Evolutionary conservation across 2,113 vertebrate species (phyloP).

Genomic region (Athene noctua): DNA sequence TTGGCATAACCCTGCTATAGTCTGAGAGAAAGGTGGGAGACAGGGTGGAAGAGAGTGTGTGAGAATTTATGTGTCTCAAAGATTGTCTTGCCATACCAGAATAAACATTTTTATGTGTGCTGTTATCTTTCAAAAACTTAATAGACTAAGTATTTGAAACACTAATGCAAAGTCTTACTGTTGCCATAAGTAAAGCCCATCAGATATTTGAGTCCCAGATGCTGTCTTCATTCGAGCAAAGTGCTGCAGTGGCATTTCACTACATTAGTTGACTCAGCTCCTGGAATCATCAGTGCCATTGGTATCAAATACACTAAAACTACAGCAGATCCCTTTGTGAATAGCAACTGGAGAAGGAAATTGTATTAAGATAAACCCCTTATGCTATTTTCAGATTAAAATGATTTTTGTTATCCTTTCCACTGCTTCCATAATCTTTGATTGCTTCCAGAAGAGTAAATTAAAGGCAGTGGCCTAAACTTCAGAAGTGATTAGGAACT

Average conservation of each 20-base stretch:
- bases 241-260: background rate
- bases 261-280: background rate
- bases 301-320: conserved; percentile 6
- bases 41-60: background rate
- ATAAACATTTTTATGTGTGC: background rate
- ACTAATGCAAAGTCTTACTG: background rate
- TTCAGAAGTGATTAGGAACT: background rate
- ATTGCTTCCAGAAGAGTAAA: background rate
- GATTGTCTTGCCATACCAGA: background rate
- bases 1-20: background rate
- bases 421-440: conserved; percentile 21
- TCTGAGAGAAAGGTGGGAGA: background rate
- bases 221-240: background rate
- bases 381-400: background rate
- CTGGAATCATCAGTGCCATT: background rate
- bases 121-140: background rate
- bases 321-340: background rate
- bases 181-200: background rate
- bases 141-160: background rate
- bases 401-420: background rate
- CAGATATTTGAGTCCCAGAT: background rate
- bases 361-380: conserved; percentile 24
- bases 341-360: conserved; percentile 17
- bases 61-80: background rate
- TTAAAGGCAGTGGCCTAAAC: background rate